Conservation (phyloP, 2,888 invertebrate genomes). For the Coronaproctus castanopsis region DNA sequence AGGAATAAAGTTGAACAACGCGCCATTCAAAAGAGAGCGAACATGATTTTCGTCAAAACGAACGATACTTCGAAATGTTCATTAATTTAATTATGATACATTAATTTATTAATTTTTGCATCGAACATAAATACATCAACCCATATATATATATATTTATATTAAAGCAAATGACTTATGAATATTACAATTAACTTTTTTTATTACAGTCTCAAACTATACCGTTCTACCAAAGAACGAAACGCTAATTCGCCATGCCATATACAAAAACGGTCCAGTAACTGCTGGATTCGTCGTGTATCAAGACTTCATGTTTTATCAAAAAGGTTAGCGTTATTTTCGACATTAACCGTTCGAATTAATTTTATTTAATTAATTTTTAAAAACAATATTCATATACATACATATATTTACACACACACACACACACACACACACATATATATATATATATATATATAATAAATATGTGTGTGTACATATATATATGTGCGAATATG, state of each 20-base stretch:
- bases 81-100: no score
- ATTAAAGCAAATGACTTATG: no score
- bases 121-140: no score
- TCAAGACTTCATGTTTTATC: slow-evolving; percentile 1
- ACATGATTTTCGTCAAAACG: no score
- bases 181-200: no score
- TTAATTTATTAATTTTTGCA: no score
- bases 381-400: neutral
- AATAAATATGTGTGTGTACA: neutral
- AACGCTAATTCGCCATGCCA: neutral
- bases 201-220: neutral
- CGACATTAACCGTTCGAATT: no score
- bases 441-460: neutral
- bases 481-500: neutral
- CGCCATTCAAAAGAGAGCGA: no score
- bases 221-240: neutral
- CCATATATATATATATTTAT: no score
- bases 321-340: slow-evolving; percentile 1
- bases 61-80: no score
- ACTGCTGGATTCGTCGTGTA: slow-evolving; percentile 3
- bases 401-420: neutral
- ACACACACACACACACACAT: neutral
- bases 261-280: slow-evolving; percentile 6
- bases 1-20: no score
- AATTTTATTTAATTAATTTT: no score